Evolutionary conservation across 2,797 vertebrate genomes (phyloP), one percentile per base, ranked within the genome.

Genomic region (Silurus aristotelis): DNA sequence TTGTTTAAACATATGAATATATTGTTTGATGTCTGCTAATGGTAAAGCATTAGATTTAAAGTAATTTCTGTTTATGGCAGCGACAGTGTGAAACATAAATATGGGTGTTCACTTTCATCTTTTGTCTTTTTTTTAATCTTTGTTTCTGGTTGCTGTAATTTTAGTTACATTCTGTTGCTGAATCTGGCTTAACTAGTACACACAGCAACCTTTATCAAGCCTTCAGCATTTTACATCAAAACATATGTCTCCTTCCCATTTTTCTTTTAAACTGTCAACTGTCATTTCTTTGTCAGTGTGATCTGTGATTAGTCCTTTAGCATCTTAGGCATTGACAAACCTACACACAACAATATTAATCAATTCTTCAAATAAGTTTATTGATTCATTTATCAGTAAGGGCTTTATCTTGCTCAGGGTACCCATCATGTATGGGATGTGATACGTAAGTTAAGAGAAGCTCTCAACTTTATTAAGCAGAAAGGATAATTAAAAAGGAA

Each of bases 261-360:
- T 46, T 38, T 71, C 19, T 43, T 71, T 3, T 46, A 22, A 31
- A 31, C 31, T 31, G 31, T 31, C 31, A 31, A 31, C 31, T 31
- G 31, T 31, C 38, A 20, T 71, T 46, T 46, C 9, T 70, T 72
- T 46, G 25, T 79, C 64, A 71, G 6, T 70, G 31, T 6, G 52
- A 85, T 85, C 56, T n/a, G 38, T 73, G 43, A 27, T 68, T n/a
- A 15, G 12, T 52, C 19, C 58, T 64, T 66, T 78, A 84, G 25
- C 48, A 71, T 52, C 58, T 7, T 48, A 80, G 68, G 27, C 25
- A 55, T 73, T 48, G 71, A 80, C 22, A 64, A 31, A 55, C 52
- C 72, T 66, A 31, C 12, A 56, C 20, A 58, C 55, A 68, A 66
- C 27, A 25, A 25, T 38, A 31, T 52, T 22, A 78, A 55, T 75